phyloP scores from a whole-genome alignment of 2,113 vertebrate genomes.

The Prinia subflava region DNA sequence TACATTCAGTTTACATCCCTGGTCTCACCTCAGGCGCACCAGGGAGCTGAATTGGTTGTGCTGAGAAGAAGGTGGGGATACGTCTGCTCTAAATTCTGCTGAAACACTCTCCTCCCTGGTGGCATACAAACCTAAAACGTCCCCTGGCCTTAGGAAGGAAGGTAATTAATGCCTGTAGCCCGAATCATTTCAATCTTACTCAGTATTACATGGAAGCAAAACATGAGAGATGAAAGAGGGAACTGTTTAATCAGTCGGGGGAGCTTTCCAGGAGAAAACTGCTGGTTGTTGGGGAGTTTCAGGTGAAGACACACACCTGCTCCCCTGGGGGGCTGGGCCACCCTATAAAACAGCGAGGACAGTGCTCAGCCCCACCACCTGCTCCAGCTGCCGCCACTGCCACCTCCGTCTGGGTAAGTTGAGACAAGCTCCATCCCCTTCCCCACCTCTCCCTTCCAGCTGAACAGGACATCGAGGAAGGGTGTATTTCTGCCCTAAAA shows the following conservation, averaged over 20 bases:
- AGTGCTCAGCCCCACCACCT: fast-evolving
- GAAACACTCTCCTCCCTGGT: background rate
- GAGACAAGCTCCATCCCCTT: background rate
- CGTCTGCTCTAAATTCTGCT: background rate
- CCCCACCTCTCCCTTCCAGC: background rate
- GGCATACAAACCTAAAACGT: background rate
- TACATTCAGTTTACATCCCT: background rate
- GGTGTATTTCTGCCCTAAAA: background rate
- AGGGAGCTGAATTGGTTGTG: background rate
- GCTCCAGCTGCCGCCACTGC: background rate
- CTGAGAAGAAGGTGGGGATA: background rate
- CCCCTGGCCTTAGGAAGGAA: constrained; percentile 7
- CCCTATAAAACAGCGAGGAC: background rate
- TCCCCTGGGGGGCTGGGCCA: background rate
- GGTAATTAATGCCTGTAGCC: constrained; percentile 27
- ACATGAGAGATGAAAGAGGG: constrained; percentile 46
- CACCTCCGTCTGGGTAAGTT: background rate
- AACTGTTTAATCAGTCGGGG: background rate
- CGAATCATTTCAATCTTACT: constrained; percentile 36
- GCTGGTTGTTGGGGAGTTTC: background rate
- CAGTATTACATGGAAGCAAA: constrained; percentile 39
- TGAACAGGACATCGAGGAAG: fast-evolving
- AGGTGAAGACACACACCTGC: background rate
- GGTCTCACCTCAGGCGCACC: background rate
- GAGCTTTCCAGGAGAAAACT: constrained; percentile 47